Evolutionary conservation across 2,797 vertebrate genomes (phyloP).

Genomic region (Echeneis naucrates): DNA sequence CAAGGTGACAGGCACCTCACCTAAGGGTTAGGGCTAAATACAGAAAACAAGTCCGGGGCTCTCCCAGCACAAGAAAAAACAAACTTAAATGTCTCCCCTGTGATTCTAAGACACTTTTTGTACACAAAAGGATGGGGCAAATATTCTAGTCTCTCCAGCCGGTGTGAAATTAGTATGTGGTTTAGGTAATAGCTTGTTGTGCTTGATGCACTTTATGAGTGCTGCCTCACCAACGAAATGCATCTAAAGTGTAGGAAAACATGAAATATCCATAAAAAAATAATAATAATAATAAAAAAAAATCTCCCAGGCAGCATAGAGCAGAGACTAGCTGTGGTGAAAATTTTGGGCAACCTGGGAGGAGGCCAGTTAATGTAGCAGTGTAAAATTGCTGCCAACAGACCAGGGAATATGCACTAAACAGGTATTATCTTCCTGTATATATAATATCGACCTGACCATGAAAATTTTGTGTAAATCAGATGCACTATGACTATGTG

Average conservation of each 20-base stretch:
- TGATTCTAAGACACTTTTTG: not conserved
- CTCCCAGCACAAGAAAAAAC: not conserved
- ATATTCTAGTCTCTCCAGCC: constrained; percentile 3
- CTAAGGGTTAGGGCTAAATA: no score
- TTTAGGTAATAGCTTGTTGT: constrained; percentile 10
- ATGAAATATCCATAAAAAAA: not conserved
- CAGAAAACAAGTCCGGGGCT: not conserved
- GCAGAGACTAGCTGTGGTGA: no score
- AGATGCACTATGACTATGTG: no score
- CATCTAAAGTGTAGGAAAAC: not conserved
- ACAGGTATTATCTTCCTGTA: no score
- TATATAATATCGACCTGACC: no score
- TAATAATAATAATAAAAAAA: no score
- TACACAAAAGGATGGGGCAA: constrained; percentile 2
- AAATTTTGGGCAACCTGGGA: no score
- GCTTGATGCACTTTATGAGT: not conserved
- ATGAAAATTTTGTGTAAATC: no score
- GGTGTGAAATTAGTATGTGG: constrained; percentile 8
- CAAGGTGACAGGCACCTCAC: not conserved
- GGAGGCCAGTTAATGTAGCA: no score
- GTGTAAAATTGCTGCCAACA: no score
- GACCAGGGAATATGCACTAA: no score
- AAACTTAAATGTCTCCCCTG: not conserved
- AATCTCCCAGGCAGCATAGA: no score
- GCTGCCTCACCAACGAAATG: constrained; percentile 1